phyloP scores from a whole-genome alignment of 2,888 invertebrate genomes.

The Tetranychus truncatus region DNA sequence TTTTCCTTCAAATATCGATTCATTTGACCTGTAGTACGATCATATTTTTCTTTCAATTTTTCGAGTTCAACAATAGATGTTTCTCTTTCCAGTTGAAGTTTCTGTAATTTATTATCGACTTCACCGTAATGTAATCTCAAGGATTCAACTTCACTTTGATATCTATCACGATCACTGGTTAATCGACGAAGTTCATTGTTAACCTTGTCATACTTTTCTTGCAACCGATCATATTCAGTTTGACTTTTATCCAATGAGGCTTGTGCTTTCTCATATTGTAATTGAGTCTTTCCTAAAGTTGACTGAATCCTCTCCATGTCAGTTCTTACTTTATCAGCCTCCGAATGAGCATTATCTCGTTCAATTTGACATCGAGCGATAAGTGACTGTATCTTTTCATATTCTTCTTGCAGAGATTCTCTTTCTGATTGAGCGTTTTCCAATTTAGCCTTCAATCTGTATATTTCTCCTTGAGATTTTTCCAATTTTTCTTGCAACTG shows the following conservation, averaged over 20 bases:
- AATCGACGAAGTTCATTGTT: constrained; percentile 28
- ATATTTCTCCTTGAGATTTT: constrained; percentile 84
- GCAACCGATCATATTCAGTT: constrained; percentile 30
- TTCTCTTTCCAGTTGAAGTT: constrained; percentile 76
- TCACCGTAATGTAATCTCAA: constrained; percentile 72
- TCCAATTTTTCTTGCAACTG: constrained; percentile 76
- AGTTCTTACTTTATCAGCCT: constrained; percentile 28
- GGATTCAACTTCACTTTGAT: constrained; percentile 72
- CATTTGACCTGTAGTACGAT: constrained; percentile 58
- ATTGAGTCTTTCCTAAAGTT: constrained; percentile 70
- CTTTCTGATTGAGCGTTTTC: constrained; percentile 89
- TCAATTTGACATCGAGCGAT: constrained; percentile 69
- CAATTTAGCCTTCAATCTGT: constrained; percentile 73
- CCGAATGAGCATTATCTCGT: constrained; percentile 51
- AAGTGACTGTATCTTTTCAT: constrained; percentile 64
- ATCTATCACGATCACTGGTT: constrained; percentile 75
- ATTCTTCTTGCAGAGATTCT: constrained; percentile 74
- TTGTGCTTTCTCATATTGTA: constrained; percentile 77
- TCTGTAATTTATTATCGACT: constrained; percentile 61
- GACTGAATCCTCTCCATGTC: constrained; percentile 43
- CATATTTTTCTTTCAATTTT: constrained; percentile 66
- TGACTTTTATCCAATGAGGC: constrained; percentile 64
- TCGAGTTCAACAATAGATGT: constrained; percentile 63
- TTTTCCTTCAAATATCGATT: constrained; percentile 69
- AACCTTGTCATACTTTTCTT: constrained; percentile 29